Conservation (phyloP, 2,888 invertebrate species). For the Ditylenchus weischeri region DNA sequence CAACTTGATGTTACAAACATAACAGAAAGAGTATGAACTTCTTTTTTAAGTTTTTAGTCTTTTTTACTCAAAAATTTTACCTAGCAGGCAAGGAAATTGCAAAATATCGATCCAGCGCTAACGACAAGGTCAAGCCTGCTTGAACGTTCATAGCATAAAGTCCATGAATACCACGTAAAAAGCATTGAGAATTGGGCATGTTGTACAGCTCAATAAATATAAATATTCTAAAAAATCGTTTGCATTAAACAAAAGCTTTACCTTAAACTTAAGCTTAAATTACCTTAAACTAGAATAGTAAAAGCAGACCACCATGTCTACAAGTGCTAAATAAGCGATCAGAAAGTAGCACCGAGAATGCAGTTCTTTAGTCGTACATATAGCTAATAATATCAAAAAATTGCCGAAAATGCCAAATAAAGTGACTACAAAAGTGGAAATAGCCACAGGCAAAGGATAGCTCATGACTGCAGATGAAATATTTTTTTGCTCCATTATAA, state of each 20-base stretch:
- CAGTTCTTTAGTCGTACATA: conserved; percentile 2
- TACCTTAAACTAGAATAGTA: conserved; percentile 10
- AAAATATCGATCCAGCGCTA: conserved; percentile 14
- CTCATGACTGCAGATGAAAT: too few species aligned
- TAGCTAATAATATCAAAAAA: conserved; percentile 9
- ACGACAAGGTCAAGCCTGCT: conserved; percentile 14
- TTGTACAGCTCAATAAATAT: conserved; percentile 17
- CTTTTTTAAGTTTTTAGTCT: background rate
- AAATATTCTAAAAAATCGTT: conserved; percentile 8
- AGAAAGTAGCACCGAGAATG: conserved; percentile 20
- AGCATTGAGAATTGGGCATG: conserved; percentile 18
- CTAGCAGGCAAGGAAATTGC: conserved; percentile 16
- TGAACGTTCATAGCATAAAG: conserved; percentile 20
- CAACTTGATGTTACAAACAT: too few species aligned
- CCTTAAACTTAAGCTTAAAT: background rate
- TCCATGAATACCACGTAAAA: conserved; percentile 17
- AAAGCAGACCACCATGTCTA: conserved; percentile 16
- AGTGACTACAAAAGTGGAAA: conserved; percentile 16
- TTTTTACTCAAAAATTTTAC: background rate
- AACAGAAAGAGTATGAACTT: background rate
- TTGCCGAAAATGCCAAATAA: conserved; percentile 13
- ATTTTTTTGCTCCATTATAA: too few species aligned
- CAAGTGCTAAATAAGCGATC: conserved; percentile 14
- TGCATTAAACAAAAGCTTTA: background rate
- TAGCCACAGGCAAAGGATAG: conserved; percentile 16